Conservation (phyloP, 1,140 invertebrate species). For the Drosophila athabasca region DNA sequence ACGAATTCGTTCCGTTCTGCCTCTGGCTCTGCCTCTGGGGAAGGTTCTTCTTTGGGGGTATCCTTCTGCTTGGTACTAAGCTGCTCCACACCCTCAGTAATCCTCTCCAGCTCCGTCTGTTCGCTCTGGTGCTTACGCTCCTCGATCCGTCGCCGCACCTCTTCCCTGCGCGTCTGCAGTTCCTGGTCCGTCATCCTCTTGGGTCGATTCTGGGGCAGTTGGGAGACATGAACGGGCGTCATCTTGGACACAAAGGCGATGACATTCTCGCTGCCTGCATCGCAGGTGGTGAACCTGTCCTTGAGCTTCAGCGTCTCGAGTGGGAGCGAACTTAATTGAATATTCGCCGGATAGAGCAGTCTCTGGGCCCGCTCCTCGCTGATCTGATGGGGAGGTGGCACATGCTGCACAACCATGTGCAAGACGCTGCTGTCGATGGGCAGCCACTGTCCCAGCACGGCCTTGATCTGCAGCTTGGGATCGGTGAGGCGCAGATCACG, state of each 20-base stretch:
- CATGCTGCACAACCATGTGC: conserved; percentile 90
- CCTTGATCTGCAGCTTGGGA: conserved; percentile 90
- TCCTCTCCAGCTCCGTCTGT: conserved; percentile 84
- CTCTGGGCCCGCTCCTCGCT: conserved; percentile 89
- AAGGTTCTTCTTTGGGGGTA: conserved; percentile 44
- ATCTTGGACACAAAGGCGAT: conserved; percentile 96
- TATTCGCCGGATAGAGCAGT: conserved; percentile 89
- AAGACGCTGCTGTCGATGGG: conserved; percentile 92
- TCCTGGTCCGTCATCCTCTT: conserved; percentile 91
- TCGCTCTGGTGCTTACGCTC: conserved; percentile 84
- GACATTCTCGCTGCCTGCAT: conserved; percentile 88
- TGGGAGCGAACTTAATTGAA: conserved; percentile 89
- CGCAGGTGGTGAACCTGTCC: conserved; percentile 90
- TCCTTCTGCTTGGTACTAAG: conserved; percentile 47
- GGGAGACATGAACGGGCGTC: conserved; percentile 86
- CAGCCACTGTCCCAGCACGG: conserved; percentile 94
- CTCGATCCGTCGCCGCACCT: conserved; percentile 87
- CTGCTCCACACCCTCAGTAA: conserved; percentile 84
- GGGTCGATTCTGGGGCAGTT: conserved; percentile 89
- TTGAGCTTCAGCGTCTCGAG: conserved; percentile 90
- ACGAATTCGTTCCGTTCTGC: conserved; percentile 85
- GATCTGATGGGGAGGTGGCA: conserved; percentile 93
- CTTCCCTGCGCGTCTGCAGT: conserved; percentile 88
- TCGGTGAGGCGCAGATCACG: conserved; percentile 93
- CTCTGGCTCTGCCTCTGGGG: conserved; percentile 37